These are phyloP conservation scores for Gopherus flavomarginatus DNA, from an alignment of 2,113 vertebrate genomes.

Conservation along the genomic window DNA sequence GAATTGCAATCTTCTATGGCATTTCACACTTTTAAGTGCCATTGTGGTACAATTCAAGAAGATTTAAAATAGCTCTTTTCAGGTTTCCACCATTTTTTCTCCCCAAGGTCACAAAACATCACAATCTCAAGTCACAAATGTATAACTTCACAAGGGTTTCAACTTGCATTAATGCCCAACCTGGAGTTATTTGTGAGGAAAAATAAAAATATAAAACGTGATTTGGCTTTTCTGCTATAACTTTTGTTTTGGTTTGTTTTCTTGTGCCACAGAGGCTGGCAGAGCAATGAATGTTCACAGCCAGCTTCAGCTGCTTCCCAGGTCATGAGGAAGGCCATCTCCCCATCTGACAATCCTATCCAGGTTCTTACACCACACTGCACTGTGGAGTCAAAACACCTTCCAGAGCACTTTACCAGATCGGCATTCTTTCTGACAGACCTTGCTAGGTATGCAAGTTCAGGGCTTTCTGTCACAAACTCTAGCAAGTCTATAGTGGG, in stretches of 20 bases:
- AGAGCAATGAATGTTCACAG: neutral
- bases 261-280: neutral
- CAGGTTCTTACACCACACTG: neutral
- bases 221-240: neutral
- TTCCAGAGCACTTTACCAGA: neutral
- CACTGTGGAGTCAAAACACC: neutral
- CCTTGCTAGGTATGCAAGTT: accelerated
- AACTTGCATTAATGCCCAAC: neutral
- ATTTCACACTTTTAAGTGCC: neutral
- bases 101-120: neutral
- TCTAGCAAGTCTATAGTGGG: neutral
- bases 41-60: neutral
- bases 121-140: neutral
- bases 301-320: neutral
- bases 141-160: neutral
- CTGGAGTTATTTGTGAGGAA: neutral
- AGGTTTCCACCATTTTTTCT: neutral
- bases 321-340: neutral
- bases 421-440: neutral
- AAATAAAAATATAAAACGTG: neutral
- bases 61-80: neutral
- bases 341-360: accelerated
- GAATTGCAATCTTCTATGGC: neutral
- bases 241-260: neutral
- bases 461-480: neutral